phyloP scores from a whole-genome alignment of 1,140 invertebrate genomes.

The Episyrphus balteatus region DNA sequence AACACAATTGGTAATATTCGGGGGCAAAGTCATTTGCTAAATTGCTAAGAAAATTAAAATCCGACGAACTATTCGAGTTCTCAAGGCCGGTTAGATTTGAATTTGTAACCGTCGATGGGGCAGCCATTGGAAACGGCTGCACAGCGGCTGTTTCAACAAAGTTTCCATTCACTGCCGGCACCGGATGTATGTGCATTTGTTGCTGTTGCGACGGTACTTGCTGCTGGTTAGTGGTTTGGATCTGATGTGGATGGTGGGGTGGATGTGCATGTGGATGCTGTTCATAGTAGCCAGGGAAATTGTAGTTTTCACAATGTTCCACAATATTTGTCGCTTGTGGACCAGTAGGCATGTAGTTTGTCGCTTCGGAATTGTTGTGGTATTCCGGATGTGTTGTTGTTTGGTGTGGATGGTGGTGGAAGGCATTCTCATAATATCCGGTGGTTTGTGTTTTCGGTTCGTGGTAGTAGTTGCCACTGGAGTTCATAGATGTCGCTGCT shows the following conservation, averaged over 20 bases:
- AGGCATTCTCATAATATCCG: constrained; percentile 30
- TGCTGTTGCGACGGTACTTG: constrained; percentile 11
- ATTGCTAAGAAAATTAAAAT: constrained; percentile 85
- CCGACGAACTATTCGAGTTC: constrained; percentile 79
- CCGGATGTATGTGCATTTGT: constrained; percentile 17
- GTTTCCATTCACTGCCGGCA: constrained; percentile 6
- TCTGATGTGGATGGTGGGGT: constrained; percentile 9
- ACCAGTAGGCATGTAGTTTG: background rate
- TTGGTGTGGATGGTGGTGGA: constrained; percentile 24
- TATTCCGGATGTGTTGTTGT: background rate
- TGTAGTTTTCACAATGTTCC: background rate
- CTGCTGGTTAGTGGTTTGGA: constrained; percentile 2
- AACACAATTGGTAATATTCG: constrained; percentile 61
- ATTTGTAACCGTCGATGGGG: constrained; percentile 5
- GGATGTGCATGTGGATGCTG: constrained; percentile 2
- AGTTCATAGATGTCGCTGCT: constrained; percentile 1
- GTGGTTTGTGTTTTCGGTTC: constrained; percentile 18
- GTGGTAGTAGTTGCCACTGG: constrained; percentile 23
- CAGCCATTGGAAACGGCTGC: background rate
- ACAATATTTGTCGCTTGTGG: background rate
- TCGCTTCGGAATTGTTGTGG: background rate
- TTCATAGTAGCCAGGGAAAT: background rate
- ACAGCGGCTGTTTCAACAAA: constrained; percentile 1
- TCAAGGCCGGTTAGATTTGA: constrained; percentile 40
- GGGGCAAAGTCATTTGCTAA: constrained; percentile 82